These are phyloP conservation scores for Arctopsyche grandis DNA, from an alignment of 1,140 invertebrate genomes.

Conservation along the genomic window DNA sequence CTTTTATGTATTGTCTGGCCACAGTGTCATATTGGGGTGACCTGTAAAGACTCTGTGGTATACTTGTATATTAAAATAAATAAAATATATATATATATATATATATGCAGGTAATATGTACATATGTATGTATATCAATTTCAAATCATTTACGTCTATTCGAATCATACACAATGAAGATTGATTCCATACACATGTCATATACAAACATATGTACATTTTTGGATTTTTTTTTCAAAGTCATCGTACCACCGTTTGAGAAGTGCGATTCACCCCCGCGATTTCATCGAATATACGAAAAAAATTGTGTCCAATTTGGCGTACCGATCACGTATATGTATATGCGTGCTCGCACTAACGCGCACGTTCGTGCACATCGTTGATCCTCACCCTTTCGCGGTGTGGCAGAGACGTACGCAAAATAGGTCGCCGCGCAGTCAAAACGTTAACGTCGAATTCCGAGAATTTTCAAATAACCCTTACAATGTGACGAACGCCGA, in stretches of 20 bases:
- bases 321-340: slow-evolving; percentile 15
- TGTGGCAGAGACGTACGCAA: not conserved
- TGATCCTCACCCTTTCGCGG: not conserved
- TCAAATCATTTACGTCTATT: too few species aligned
- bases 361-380: not conserved
- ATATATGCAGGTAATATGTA: too few species aligned
- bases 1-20: too few species aligned
- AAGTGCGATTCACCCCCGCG: not conserved
- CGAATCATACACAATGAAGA: too few species aligned
- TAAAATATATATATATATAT: too few species aligned
- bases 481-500: slow-evolving; percentile 25
- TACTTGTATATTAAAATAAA: too few species aligned
- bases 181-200: too few species aligned
- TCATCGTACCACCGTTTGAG: not conserved
- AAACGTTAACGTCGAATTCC: slow-evolving; percentile 24
- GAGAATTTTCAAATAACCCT: slow-evolving; percentile 30
- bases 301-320: slow-evolving; percentile 2
- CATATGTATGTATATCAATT: too few species aligned
- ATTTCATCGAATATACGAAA: not conserved
- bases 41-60: too few species aligned
- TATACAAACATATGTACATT: too few species aligned
- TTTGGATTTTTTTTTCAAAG: too few species aligned
- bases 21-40: too few species aligned
- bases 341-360: not conserved
- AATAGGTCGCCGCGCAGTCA: slow-evolving; percentile 26